phyloP scores from a whole-genome alignment of 2,888 invertebrate genomes.

The Chymomyza amoena region DNA sequence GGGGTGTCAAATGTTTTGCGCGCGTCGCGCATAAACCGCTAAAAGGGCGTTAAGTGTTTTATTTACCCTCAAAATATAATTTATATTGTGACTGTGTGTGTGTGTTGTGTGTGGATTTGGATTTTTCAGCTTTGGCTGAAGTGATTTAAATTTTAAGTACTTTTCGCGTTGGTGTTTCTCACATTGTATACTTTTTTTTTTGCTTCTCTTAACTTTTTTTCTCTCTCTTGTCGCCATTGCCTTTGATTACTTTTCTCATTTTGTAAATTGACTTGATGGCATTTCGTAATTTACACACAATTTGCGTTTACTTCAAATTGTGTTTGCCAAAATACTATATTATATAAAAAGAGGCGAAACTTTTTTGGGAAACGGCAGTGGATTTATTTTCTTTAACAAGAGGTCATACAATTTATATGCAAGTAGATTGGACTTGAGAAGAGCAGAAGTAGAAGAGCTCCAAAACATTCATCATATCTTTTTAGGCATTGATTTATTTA shows the following conservation, averaged over 20 bases:
- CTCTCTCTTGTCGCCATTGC: constrained; percentile 6
- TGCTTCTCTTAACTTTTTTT: background rate
- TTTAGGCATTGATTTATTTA: too few relatives aligned
- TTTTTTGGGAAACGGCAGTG: background rate
- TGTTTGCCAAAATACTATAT: background rate
- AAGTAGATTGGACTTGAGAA: too few relatives aligned
- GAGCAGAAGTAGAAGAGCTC: too few relatives aligned
- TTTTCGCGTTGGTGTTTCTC: constrained; percentile 58
- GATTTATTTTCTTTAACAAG: background rate
- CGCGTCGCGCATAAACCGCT: constrained; percentile 45
- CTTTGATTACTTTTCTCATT: constrained; percentile 71
- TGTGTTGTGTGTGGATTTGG: constrained; percentile 49
- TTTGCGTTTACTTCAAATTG: constrained; percentile 6
- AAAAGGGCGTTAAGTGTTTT: constrained; percentile 72
- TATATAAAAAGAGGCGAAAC: background rate
- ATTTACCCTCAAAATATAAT: constrained; percentile 72
- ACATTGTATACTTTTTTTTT: constrained; percentile 10
- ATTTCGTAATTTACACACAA: constrained; percentile 65
- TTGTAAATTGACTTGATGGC: constrained; percentile 70
- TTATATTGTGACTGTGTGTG: constrained; percentile 53
- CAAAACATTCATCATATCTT: too few relatives aligned
- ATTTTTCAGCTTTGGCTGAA: constrained; percentile 55
- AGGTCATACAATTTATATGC: too few relatives aligned
- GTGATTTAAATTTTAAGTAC: constrained; percentile 73
- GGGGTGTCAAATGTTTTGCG: constrained; percentile 46